Evolutionary conservation across 1,140 invertebrate species (phyloP).

Genomic region (Drosophila elegans): DNA sequence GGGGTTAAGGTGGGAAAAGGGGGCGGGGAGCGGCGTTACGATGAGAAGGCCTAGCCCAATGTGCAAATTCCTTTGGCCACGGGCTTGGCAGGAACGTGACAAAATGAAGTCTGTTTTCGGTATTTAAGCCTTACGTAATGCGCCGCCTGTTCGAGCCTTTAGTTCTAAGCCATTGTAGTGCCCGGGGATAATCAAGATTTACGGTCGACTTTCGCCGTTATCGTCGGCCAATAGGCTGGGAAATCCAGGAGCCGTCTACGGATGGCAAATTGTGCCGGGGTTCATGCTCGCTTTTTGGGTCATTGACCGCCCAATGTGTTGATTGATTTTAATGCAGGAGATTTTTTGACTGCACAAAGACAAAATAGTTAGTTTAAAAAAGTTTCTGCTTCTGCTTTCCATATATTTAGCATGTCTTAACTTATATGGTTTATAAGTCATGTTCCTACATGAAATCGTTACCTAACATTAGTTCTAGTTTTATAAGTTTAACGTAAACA

Average conservation of each 20-base stretch:
- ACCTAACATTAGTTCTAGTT: too few species aligned
- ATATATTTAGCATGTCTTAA: too few species aligned
- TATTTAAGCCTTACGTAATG: conserved; percentile 66
- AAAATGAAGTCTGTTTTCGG: conserved; percentile 48
- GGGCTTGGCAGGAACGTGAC: conserved; percentile 58
- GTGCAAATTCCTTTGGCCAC: conserved; percentile 39
- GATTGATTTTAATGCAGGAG: conserved; percentile 33
- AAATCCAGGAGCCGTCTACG: conserved; percentile 10
- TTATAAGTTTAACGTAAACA: not conserved
- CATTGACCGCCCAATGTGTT: conserved; percentile 42
- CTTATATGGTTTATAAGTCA: too few species aligned
- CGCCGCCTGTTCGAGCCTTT: conserved; percentile 24
- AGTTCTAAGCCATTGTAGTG: conserved; percentile 36
- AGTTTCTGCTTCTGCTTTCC: too few species aligned
- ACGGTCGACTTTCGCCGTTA: conserved; percentile 34
- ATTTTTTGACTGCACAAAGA: not conserved
- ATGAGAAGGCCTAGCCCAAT: conserved; percentile 45
- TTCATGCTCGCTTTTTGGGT: conserved; percentile 35
- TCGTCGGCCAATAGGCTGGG: conserved; percentile 12
- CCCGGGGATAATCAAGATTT: conserved; percentile 51
- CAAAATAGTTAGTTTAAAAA: not conserved
- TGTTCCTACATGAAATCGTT: too few species aligned
- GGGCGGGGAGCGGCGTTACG: conserved; percentile 6
- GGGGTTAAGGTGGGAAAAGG: conserved; percentile 29
- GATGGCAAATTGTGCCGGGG: conserved; percentile 5